These are phyloP conservation scores for Anhinga anhinga DNA, from an alignment of 2,113 vertebrate genomes.

Conservation along the genomic window DNA sequence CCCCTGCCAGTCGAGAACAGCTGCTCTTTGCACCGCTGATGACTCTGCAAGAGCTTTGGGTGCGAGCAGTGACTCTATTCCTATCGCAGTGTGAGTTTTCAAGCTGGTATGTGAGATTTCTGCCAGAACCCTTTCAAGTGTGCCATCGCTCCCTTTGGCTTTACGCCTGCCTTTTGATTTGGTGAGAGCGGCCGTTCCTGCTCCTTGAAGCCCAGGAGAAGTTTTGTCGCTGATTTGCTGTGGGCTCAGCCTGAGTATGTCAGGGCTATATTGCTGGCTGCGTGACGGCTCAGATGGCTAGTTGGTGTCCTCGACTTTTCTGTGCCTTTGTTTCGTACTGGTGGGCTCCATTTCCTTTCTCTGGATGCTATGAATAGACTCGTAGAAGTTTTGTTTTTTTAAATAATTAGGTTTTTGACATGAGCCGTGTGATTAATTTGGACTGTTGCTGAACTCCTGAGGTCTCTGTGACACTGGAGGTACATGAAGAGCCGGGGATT, in stretches of 20 bases:
- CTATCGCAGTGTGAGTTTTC: constrained; percentile 51
- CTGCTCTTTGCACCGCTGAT: constrained; percentile 42
- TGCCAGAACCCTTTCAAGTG: constrained; percentile 48
- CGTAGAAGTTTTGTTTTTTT: not conserved
- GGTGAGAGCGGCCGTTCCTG: not conserved
- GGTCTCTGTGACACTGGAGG: not conserved
- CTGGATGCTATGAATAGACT: not conserved
- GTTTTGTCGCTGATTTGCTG: constrained; percentile 37
- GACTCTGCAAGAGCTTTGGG: constrained; percentile 13
- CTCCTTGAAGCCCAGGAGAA: not conserved
- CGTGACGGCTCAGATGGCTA: constrained; percentile 33
- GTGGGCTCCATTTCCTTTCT: not conserved
- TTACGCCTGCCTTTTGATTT: not conserved
- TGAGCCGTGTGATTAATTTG: not conserved
- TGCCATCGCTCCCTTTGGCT: constrained; percentile 20
- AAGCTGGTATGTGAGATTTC: constrained; percentile 57
- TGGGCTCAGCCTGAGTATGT: constrained; percentile 48
- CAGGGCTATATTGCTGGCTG: not conserved
- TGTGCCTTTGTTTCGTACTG: not conserved
- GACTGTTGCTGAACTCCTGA: not conserved
- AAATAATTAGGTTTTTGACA: not conserved
- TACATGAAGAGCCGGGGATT: not conserved
- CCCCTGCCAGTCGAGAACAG: constrained; percentile 27
- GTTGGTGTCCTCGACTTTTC: constrained; percentile 9
- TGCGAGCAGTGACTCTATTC: constrained; percentile 19